Evolutionary conservation across 2,888 invertebrate genomes (phyloP).

Genomic region (Mythimna pallens): DNA sequence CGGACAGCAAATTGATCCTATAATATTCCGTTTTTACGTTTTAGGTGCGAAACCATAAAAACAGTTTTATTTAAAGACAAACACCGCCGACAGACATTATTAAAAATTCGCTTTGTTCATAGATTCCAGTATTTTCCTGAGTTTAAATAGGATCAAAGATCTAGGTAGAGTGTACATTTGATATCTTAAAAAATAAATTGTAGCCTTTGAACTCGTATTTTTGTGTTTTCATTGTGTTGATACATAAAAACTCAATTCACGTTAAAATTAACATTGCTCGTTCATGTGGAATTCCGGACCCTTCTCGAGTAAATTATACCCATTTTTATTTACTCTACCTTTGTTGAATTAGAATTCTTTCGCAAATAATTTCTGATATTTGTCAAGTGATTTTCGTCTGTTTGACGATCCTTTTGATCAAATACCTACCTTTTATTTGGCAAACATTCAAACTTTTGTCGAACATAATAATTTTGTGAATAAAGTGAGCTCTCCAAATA

Average conservation of each 20-base stretch:
- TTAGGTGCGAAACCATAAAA: too few relatives aligned
- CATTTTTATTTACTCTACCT: constrained; percentile 46
- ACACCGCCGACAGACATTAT: too few relatives aligned
- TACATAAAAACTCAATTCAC: constrained; percentile 11
- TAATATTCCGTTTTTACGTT: too few relatives aligned
- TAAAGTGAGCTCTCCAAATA: constrained; percentile 24
- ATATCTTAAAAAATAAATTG: not conserved
- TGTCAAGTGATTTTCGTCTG: constrained; percentile 50
- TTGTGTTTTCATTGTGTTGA: constrained; percentile 9
- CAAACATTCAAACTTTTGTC: constrained; percentile 47
- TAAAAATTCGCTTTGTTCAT: too few relatives aligned
- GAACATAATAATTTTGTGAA: constrained; percentile 40
- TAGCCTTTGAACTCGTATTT: not conserved
- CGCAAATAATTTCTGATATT: constrained; percentile 57
- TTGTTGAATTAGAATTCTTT: constrained; percentile 44
- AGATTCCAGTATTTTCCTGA: too few relatives aligned
- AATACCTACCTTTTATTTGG: constrained; percentile 36
- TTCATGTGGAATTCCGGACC: constrained; percentile 26
- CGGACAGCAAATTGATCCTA: too few relatives aligned
- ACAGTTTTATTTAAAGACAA: too few relatives aligned
- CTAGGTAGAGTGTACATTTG: not conserved
- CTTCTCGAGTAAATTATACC: constrained; percentile 35
- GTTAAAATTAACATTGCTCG: constrained; percentile 30
- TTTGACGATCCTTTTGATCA: constrained; percentile 49
- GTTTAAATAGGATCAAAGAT: too few relatives aligned